Evolutionary conservation across 2,888 invertebrate species (phyloP).

Genomic region (Tyria jacobaeae): DNA sequence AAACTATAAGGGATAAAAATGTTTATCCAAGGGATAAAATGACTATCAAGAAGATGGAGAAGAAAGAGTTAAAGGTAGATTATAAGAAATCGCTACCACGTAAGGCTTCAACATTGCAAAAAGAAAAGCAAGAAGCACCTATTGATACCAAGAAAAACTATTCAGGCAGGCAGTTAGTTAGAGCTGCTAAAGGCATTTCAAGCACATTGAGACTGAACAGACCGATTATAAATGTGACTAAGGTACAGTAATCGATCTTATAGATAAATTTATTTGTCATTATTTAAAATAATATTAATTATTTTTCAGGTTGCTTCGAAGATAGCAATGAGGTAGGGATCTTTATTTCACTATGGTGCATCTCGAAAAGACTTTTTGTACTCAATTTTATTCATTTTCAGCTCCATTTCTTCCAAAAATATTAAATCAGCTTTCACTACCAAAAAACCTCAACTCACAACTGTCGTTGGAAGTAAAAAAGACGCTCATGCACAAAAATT

Average conservation of each 20-base stretch:
- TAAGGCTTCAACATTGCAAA: constrained; percentile 14
- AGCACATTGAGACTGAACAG: constrained; percentile 27
- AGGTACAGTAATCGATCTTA: constrained; percentile 48
- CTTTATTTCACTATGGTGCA: neutral
- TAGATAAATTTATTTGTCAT: neutral
- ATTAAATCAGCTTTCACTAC: constrained; percentile 48
- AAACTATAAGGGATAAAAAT: constrained; percentile 31
- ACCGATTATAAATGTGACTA: constrained; percentile 38
- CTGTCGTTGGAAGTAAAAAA: constrained; percentile 35
- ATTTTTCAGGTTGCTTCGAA: constrained; percentile 66
- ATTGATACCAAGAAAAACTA: neutral
- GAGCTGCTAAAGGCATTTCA: constrained; percentile 24
- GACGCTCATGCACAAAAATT: constrained; percentile 38
- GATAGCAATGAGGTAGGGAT: constrained; percentile 57
- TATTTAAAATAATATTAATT: constrained; percentile 14
- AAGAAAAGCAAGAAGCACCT: constrained; percentile 19
- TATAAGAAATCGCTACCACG: constrained; percentile 20
- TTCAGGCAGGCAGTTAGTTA: neutral
- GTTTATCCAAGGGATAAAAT: constrained; percentile 47
- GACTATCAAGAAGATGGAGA: constrained; percentile 24
- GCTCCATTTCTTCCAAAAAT: constrained; percentile 54
- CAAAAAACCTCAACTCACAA: constrained; percentile 46
- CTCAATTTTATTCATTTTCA: constrained; percentile 47
- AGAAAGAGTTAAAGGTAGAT: constrained; percentile 22
- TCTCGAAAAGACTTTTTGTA: neutral